A percentile compares a stretch with the other conserved stretches of the same genome.
These are phyloP conservation scores for Euura lappo DNA, from an alignment of 1,140 invertebrate species.

Conservation along the genomic window DNA sequence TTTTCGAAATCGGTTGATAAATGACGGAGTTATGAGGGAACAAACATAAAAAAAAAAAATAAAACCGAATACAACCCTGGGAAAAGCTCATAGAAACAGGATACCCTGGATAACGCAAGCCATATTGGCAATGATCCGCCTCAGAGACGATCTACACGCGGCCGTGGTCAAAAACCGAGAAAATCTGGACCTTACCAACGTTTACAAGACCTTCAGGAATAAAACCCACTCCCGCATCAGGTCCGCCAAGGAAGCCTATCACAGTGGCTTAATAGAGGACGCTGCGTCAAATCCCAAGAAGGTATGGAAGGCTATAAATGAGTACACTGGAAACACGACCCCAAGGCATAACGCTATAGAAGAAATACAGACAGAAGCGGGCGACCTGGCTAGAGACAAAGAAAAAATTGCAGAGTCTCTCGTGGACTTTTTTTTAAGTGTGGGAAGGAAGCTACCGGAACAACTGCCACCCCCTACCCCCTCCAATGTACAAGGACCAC, in stretches of 20 bases:
- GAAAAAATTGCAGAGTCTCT: too few species aligned
- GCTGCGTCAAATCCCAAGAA: background rate
- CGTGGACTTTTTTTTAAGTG: background rate
- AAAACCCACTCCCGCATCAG: too few species aligned
- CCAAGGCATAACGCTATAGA: background rate
- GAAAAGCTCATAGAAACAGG: background rate
- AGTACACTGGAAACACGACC: background rate
- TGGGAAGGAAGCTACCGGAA: background rate
- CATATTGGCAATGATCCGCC: background rate
- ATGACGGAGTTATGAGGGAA: too few species aligned
- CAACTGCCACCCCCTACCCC: background rate
- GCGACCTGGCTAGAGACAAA: too few species aligned
- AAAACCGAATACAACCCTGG: too few species aligned
- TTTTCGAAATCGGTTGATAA: too few species aligned
- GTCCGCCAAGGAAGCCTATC: too few species aligned
- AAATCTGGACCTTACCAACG: background rate
- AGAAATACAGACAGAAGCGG: too few species aligned
- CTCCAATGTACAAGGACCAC: background rate
- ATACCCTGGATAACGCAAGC: background rate
- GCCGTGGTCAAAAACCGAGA: background rate
- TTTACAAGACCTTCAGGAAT: background rate
- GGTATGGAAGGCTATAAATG: background rate
- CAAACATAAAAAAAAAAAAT: too few species aligned
- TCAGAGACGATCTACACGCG: constrained; percentile 11
- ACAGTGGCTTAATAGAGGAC: background rate